phyloP scores from a whole-genome alignment of 2,797 vertebrate species.

The Rhinogobio ventralis region DNA sequence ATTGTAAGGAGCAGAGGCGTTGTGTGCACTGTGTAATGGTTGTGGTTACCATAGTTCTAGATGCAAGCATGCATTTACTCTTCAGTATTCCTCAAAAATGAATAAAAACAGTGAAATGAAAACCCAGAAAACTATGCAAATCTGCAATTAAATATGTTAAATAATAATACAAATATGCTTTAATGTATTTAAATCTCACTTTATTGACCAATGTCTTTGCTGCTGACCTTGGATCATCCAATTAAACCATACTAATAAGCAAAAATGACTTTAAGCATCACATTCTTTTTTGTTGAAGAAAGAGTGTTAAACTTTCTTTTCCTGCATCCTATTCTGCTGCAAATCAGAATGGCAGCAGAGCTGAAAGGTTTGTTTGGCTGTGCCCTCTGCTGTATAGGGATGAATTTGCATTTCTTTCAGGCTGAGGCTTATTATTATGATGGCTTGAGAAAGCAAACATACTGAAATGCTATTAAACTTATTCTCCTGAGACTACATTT shows the following conservation, averaged over 20 bases:
- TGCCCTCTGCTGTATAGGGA: not conserved
- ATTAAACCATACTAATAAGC: not conserved
- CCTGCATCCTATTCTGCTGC: not conserved
- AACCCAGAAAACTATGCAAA: no score
- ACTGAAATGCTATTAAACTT: no score
- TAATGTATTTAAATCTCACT: not conserved
- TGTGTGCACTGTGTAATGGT: not conserved
- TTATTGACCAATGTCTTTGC: not conserved
- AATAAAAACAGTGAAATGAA: not conserved
- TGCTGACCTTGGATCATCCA: not conserved
- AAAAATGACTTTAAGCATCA: no score
- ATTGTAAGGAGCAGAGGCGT: not conserved
- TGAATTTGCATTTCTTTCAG: not conserved
- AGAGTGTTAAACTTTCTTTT: not conserved
- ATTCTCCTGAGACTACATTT: no score
- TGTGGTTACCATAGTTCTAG: not conserved
- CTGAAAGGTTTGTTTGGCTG: not conserved
- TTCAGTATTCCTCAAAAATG: not conserved
- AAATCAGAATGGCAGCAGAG: not conserved
- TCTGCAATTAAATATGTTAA: no score
- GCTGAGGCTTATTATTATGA: not conserved
- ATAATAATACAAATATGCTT: no score
- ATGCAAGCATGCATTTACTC: no score
- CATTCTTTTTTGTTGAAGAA: not conserved
- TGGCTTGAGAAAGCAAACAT: no score